phyloP scores from a whole-genome alignment of 1,140 invertebrate genomes.

The Brachionus plicatilis region DNA sequence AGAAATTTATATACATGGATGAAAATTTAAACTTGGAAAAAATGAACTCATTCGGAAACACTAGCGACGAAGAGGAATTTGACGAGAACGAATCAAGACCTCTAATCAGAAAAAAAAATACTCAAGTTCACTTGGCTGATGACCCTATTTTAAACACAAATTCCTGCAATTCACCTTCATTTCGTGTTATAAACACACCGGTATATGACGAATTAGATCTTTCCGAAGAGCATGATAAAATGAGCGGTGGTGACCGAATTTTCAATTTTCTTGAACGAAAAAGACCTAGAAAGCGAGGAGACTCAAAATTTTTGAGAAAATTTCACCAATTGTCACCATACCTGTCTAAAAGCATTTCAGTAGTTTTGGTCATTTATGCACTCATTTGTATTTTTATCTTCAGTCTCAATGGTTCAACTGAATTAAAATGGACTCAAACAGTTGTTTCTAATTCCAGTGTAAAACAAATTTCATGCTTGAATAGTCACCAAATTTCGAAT shows the following conservation, averaged over 20 bases:
- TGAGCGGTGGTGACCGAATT: neutral
- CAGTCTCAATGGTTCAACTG: neutral
- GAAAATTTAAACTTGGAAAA: neutral
- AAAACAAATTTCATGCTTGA: neutral
- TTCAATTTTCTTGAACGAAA: neutral
- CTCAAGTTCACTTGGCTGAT: neutral
- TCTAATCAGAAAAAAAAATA: neutral
- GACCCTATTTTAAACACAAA: neutral
- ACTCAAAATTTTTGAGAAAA: neutral
- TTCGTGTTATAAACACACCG: neutral
- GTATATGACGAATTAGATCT: neutral
- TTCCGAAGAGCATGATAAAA: neutral
- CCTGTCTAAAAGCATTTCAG: neutral
- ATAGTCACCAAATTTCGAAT: neutral
- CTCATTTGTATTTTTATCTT: neutral
- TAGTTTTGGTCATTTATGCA: neutral
- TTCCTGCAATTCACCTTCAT: neutral
- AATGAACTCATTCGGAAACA: neutral
- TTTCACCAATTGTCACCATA: neutral
- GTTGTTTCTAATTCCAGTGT: neutral
- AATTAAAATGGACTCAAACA: slow-evolving; percentile 15
- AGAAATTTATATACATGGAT: neutral
- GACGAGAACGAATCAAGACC: neutral
- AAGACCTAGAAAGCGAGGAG: neutral
- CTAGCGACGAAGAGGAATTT: neutral